A percentile compares a stretch with the other conserved stretches of the same genome.
Evolutionary conservation across 2,113 vertebrate genomes (phyloP).

Genomic region (Megaceryle maxima): DNA sequence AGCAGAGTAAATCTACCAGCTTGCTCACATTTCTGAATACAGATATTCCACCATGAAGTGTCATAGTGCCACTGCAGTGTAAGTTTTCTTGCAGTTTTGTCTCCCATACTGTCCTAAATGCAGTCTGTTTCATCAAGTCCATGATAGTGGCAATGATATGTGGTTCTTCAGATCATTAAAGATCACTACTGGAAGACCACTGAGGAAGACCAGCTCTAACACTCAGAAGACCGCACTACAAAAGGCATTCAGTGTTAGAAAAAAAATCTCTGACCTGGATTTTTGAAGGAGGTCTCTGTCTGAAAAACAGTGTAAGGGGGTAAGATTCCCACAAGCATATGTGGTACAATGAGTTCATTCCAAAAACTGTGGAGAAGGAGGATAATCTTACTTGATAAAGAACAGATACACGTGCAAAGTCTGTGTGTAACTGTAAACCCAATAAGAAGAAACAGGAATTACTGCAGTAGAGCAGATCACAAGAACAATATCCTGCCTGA

Average conservation of each 20-base stretch:
- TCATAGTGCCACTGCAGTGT: neutral
- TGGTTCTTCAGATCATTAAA: conserved; percentile 10
- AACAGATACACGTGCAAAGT: neutral
- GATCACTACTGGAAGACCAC: neutral
- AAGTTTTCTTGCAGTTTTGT: neutral
- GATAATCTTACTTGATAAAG: neutral
- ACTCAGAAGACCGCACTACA: conserved; percentile 2
- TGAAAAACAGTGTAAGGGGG: neutral
- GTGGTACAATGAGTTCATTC: neutral
- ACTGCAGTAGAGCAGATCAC: neutral
- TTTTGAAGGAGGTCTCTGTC: neutral
- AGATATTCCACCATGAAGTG: neutral
- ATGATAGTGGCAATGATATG: neutral
- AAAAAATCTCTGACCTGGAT: neutral
- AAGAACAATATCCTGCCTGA: neutral
- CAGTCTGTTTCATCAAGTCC: neutral
- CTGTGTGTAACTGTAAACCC: neutral
- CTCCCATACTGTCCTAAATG: neutral
- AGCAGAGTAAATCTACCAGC: neutral
- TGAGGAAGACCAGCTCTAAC: conserved; percentile 26
- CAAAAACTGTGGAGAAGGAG: neutral
- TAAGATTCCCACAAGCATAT: neutral
- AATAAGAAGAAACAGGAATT: neutral
- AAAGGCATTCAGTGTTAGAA: neutral
- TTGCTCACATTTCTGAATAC: conserved; percentile 1